Evolutionary conservation across 2,797 vertebrate species (phyloP), one percentile per base, ranked within the genome.

Genomic region (Danio jaintianensis): DNA sequence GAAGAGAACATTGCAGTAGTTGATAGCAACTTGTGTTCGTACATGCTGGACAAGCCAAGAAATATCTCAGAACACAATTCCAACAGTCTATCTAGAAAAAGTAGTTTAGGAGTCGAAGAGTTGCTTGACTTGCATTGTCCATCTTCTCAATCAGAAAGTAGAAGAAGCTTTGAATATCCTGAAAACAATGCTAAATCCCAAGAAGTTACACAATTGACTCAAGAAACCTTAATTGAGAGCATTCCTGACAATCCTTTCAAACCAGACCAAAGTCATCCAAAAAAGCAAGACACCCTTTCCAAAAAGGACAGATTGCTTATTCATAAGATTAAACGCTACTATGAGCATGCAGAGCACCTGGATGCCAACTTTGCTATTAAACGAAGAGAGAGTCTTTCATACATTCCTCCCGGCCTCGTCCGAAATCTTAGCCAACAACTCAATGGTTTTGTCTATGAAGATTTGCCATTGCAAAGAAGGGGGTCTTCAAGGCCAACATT

Each of bases 321-420:
- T 20, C 93, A 96, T 79, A 99, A 95, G 90, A 97, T 99, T 88
- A 94, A 93, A 86, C 95, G 74, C 53, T 99, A 99, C 89, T 99
- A 99, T 0, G 96, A 97, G 79, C 88, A 95, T 0, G 97, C 97
- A 0, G 97, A 98, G 85, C 42, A 97, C 83, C 93, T 93, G 0
- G 97, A 99, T 0, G 94, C 92, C 0, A 80, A 90, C 86, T 97
- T 98, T 6, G 95, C 96, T n/a, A 89, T 98, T 81, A 94, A 94
- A 81, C 96, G 97, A 83, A 91, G 97, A 1, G 97, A 99, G 88
- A 99, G 98, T 84, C 94, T 99, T 29, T 97, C 96, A 38, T 97
- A 97, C 61, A 99, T 99, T 73, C 98, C 98, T 55, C 93, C 96
- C 4, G 98, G 98, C 20, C 86, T 98, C 66, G 97, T 99, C 40